Conservation (phyloP, 2,888 invertebrate genomes). For the Tubulanus polymorphus region DNA sequence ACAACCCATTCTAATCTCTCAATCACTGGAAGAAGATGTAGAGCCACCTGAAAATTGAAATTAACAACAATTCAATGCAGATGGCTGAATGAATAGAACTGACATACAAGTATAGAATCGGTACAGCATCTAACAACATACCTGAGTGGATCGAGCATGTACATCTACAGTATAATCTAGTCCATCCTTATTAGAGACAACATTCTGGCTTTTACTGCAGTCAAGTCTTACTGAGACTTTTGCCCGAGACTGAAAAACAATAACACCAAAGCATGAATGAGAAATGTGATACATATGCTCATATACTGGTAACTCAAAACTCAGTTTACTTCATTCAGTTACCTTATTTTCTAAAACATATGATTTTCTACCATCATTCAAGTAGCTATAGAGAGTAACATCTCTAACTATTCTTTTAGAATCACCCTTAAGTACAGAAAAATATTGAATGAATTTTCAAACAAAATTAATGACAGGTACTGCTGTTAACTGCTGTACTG, state of each 20-base stretch:
- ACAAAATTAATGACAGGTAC: background rate
- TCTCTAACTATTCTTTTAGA: conserved; percentile 36
- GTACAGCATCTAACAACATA: conserved; percentile 17
- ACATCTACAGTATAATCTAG: conserved; percentile 33
- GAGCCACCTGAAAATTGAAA: background rate
- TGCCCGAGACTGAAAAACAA: conserved; percentile 33
- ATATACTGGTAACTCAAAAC: background rate
- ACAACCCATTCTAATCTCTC: background rate
- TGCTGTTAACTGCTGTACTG: background rate
- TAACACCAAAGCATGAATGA: conserved; percentile 4
- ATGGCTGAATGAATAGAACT: background rate
- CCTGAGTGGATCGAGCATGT: conserved; percentile 28
- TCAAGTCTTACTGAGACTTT: conserved; percentile 34
- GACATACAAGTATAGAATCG: background rate
- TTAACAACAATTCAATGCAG: too few species aligned
- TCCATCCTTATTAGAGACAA: conserved; percentile 28
- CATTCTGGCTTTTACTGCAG: conserved; percentile 35
- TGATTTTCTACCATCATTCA: conserved; percentile 32
- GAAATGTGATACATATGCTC: background rate
- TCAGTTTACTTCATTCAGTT: conserved; percentile 5
- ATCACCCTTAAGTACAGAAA: conserved; percentile 32
- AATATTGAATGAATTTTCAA: background rate
- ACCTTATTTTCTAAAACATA: conserved; percentile 47
- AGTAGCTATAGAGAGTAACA: conserved; percentile 37
- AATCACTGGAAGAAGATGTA: background rate